phyloP scores from a whole-genome alignment of 2,113 vertebrate species.

The Phoenicopterus ruber region DNA sequence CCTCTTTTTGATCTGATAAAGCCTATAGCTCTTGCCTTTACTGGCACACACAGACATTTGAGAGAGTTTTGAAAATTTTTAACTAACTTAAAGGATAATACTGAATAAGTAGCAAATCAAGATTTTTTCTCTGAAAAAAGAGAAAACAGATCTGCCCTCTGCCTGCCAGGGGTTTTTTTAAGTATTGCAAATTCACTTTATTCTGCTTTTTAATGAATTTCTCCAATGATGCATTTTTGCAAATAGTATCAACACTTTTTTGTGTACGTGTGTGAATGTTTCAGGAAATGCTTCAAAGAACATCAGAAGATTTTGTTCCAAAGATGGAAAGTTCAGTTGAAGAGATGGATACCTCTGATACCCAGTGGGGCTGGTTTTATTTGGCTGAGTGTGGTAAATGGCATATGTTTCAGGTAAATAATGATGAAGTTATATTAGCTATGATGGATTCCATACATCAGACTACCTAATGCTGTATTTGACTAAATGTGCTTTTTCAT shows the following conservation, averaged over 20 bases:
- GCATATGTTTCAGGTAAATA: slow-evolving; percentile 95
- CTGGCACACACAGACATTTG: background rate
- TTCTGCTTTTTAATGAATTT: background rate
- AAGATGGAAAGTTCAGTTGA: slow-evolving; percentile 70
- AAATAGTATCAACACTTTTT: background rate
- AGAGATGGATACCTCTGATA: slow-evolving; percentile 93
- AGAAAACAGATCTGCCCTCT: background rate
- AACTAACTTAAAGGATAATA: background rate
- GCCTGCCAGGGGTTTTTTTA: background rate
- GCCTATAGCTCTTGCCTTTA: background rate
- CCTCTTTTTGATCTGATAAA: background rate
- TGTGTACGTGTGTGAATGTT: background rate
- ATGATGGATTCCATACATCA: background rate
- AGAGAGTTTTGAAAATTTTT: background rate
- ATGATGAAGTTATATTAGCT: background rate
- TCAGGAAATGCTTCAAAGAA: slow-evolving; percentile 72
- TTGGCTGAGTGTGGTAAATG: slow-evolving; percentile 95
- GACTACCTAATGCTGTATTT: background rate
- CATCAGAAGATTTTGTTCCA: slow-evolving; percentile 57
- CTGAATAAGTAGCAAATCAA: background rate
- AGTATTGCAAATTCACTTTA: background rate
- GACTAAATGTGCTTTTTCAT: slow-evolving; percentile 58
- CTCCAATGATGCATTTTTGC: background rate
- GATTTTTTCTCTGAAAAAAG: background rate
- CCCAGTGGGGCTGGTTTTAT: slow-evolving; percentile 96